A percentile compares a stretch with the other conserved stretches of the same genome.
These are phyloP conservation scores for Nothoprocta perdicaria DNA, from an alignment of 2,113 vertebrate genomes.

Conservation along the genomic window DNA sequence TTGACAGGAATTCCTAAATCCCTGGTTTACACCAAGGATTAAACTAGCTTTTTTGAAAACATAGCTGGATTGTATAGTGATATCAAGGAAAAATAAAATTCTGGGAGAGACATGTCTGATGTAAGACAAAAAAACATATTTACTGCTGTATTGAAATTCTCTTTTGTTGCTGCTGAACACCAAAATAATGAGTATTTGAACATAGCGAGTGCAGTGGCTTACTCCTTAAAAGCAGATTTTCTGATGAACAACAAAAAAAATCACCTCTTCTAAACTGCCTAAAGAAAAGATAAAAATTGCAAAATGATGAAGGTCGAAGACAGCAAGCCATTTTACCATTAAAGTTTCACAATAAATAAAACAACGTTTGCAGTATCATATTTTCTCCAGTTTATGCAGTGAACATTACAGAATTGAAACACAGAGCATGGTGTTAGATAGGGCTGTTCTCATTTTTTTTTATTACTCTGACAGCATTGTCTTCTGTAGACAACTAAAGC, in stretches of 20 bases:
- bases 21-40: not conserved
- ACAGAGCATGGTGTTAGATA: not conserved
- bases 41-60: not conserved
- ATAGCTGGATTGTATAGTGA: not conserved
- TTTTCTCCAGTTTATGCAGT: not conserved
- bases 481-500: not conserved
- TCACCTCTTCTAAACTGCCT: not conserved
- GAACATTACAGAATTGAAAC: not conserved
- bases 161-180: accelerated
- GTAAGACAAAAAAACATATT: not conserved
- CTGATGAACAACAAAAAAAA: not conserved
- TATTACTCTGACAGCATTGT: not conserved
- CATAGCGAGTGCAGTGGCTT: not conserved
- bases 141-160: not conserved
- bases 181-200: not conserved
- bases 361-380: not conserved
- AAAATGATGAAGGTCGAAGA: not conserved
- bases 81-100: not conserved
- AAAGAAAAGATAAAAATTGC: not conserved
- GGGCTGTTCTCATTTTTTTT: not conserved
- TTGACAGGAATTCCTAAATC: not conserved
- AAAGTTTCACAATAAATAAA: not conserved
- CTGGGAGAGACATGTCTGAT: not conserved
- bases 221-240: not conserved
- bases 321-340: not conserved